phyloP scores from a whole-genome alignment of 2,113 vertebrate species.

The Ovibos moschatus region DNA sequence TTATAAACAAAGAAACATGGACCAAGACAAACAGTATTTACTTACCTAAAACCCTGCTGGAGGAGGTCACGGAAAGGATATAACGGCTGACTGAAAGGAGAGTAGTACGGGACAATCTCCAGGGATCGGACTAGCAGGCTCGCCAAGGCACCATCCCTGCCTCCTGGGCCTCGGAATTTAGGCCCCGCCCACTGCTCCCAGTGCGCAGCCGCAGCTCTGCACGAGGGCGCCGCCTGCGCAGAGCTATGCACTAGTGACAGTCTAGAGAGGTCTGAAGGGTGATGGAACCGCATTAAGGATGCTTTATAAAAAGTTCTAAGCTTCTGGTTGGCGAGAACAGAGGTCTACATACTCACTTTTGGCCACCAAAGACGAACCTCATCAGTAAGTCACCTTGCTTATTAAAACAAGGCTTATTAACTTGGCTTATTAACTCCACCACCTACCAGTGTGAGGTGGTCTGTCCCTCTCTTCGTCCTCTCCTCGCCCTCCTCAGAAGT shows the following conservation, averaged over 20 bases:
- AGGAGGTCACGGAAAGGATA: too few species aligned
- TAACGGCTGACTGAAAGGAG: accelerated
- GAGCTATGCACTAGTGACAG: accelerated
- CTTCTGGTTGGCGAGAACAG: background rate
- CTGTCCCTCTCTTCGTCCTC: background rate
- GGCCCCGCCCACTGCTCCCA: background rate
- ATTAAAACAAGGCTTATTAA: background rate
- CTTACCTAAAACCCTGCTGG: background rate
- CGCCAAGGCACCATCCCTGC: background rate
- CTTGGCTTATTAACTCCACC: background rate
- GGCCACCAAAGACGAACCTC: too few species aligned
- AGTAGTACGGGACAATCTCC: accelerated
- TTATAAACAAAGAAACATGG: too few species aligned
- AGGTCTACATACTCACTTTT: background rate
- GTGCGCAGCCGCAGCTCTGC: background rate
- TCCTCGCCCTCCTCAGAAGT: background rate
- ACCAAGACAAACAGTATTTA: too few species aligned
- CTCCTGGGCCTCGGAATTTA: too few species aligned
- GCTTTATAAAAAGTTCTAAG: too few species aligned
- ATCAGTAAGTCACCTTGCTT: background rate
- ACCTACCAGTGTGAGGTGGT: background rate
- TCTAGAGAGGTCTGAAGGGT: too few species aligned
- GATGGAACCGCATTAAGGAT: accelerated
- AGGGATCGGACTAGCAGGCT: accelerated
- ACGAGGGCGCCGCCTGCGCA: background rate